Evolutionary conservation across 2,113 vertebrate species (phyloP).

Genomic region (Ancistrus triradiatus): DNA sequence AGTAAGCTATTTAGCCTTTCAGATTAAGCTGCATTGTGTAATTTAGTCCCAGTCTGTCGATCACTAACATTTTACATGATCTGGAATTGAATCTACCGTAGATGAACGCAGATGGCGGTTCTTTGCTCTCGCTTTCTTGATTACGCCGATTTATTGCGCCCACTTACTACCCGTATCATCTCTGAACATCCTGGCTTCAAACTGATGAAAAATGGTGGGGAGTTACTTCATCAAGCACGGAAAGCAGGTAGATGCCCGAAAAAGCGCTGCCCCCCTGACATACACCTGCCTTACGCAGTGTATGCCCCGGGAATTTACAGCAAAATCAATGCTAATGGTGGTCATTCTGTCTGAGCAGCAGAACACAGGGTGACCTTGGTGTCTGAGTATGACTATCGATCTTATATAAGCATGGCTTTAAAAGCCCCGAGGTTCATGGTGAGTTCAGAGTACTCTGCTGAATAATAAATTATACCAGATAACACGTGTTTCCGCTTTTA

Average conservation of each 20-base stretch:
- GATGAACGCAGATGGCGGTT: too few relatives aligned
- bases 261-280: not conserved
- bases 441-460: constrained; percentile 13
- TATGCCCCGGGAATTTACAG: constrained; percentile 2
- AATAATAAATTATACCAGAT: constrained; percentile 30
- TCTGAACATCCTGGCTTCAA: not conserved
- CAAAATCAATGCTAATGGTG: constrained; percentile 18
- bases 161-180: not conserved
- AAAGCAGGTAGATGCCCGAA: not conserved
- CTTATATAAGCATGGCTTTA: not conserved
- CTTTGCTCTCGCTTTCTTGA: not conserved
- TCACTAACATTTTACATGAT: too few relatives aligned
- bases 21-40: too few relatives aligned
- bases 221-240: not conserved
- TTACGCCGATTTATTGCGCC: not conserved
- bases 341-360: constrained; percentile 8
- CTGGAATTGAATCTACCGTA: too few relatives aligned
- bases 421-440: not conserved
- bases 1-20: too few relatives aligned
- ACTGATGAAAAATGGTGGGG: not conserved
- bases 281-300: not conserved
- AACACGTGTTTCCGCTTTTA: constrained; percentile 8
- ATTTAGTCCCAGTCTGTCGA: too few relatives aligned
- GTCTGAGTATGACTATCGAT: not conserved
- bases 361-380: constrained; percentile 25